phyloP scores from a whole-genome alignment of 1,140 invertebrate species.

The Scaptomyza montana region DNA sequence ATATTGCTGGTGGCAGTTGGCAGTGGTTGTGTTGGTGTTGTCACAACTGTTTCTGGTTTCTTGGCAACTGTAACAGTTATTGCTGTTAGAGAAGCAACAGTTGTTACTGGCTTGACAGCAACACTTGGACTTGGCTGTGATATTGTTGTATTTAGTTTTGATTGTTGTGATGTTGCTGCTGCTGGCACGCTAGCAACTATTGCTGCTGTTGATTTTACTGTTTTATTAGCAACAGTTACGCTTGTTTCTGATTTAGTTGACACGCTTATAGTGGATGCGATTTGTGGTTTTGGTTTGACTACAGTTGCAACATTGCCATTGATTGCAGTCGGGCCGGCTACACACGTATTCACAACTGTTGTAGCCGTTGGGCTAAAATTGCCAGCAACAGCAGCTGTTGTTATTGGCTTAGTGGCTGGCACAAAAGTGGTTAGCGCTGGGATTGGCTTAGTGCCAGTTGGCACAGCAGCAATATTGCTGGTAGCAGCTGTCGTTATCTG shows the following conservation, averaged over 20 bases:
- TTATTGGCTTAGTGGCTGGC: constrained; percentile 29
- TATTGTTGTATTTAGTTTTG: constrained; percentile 17
- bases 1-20: constrained; percentile 10
- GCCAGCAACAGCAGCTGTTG: constrained; percentile 26
- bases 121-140: constrained; percentile 11
- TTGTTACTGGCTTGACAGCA: constrained; percentile 21
- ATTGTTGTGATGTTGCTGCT: not conserved
- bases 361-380: constrained; percentile 11
- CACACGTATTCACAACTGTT: constrained; percentile 18
- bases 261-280: constrained; percentile 3
- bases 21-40: constrained; percentile 9
- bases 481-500: constrained; percentile 20
- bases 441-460: constrained; percentile 48
- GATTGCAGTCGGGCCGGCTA: constrained; percentile 16
- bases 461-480: constrained; percentile 22
- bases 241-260: constrained; percentile 19
- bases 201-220: constrained; percentile 4
- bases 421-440: constrained; percentile 35
- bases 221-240: constrained; percentile 26
- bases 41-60: constrained; percentile 6
- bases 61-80: constrained; percentile 21
- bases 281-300: constrained; percentile 23
- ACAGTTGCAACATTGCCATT: constrained; percentile 14
- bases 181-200: constrained; percentile 1
- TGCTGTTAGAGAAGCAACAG: constrained; percentile 17